Conservation (phyloP, 2,113 vertebrate species). For the Lepus europaeus region DNA sequence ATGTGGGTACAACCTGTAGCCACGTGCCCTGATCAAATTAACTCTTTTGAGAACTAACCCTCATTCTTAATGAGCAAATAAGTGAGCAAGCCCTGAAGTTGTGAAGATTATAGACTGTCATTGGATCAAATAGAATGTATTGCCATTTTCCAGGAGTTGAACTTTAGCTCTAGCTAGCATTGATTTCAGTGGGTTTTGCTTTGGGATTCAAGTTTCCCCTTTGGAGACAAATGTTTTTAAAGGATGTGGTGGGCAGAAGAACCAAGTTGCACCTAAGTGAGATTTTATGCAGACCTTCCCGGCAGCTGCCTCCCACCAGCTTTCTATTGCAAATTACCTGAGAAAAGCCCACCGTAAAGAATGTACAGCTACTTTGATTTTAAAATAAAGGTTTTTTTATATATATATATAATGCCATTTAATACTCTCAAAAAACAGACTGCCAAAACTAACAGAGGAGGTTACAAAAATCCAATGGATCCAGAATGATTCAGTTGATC, state of each 20-base stretch:
- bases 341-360: background rate
- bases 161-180: background rate
- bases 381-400: background rate
- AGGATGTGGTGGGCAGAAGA: background rate
- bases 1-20: background rate
- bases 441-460: background rate
- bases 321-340: slow-evolving; percentile 67
- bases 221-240: slow-evolving; percentile 8
- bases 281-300: slow-evolving; percentile 53
- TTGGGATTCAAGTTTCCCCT: slow-evolving; percentile 43
- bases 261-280: background rate
- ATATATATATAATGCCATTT: background rate
- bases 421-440: slow-evolving; percentile 36
- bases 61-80: slow-evolving; percentile 48
- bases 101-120: slow-evolving; percentile 25
- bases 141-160: slow-evolving; percentile 46
- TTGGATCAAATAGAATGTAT: slow-evolving; percentile 1
- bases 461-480: background rate
- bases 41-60: background rate
- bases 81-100: slow-evolving; percentile 28
- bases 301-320: background rate
- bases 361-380: slow-evolving; percentile 25
- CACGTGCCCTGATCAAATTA: background rate
- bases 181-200: slow-evolving; percentile 54
- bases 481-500: background rate